Conservation (phyloP, 2,113 vertebrate species). For the Caranx ignobilis region DNA sequence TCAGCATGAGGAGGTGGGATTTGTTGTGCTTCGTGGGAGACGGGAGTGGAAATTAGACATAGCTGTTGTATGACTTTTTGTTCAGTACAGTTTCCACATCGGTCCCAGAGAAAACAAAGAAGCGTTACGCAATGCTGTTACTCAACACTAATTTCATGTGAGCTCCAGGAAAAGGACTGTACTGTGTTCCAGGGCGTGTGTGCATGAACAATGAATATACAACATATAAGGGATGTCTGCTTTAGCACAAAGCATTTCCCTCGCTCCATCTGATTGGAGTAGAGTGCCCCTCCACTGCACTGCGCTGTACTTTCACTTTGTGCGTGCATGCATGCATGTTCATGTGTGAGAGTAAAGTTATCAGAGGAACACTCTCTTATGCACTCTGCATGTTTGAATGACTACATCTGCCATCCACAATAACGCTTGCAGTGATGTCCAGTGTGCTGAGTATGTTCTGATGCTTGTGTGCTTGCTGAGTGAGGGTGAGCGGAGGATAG, state of each 20-base stretch:
- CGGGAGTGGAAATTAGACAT: slow-evolving; percentile 63
- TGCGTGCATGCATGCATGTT: slow-evolving; percentile 43
- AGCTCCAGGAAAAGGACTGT: slow-evolving; percentile 33
- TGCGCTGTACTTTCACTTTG: slow-evolving; percentile 24
- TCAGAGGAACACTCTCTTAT: slow-evolving; percentile 28
- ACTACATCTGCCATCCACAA: slow-evolving; percentile 65
- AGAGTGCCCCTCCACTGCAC: background rate
- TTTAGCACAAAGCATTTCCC: slow-evolving; percentile 12
- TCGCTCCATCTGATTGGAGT: slow-evolving; percentile 5
- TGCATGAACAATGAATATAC: slow-evolving; percentile 11
- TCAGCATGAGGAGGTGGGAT: slow-evolving; percentile 24
- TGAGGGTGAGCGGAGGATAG: slow-evolving; percentile 60
- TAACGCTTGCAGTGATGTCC: slow-evolving; percentile 62
- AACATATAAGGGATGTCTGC: slow-evolving; percentile 11
- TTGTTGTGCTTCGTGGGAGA: slow-evolving; percentile 68
- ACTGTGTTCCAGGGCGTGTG: slow-evolving; percentile 19
- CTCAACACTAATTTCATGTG: slow-evolving; percentile 68
- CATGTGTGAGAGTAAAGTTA: background rate
- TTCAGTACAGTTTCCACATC: slow-evolving; percentile 64
- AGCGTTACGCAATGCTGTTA: slow-evolving; percentile 73
- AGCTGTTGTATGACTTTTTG: slow-evolving; percentile 67
- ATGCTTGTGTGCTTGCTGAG: slow-evolving; percentile 63
- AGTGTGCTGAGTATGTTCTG: slow-evolving; percentile 59
- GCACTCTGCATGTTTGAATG: slow-evolving; percentile 62
- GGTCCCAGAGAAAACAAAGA: slow-evolving; percentile 68